Conservation (phyloP, 1,140 invertebrate species). For the Drosophila ercepeae region DNA sequence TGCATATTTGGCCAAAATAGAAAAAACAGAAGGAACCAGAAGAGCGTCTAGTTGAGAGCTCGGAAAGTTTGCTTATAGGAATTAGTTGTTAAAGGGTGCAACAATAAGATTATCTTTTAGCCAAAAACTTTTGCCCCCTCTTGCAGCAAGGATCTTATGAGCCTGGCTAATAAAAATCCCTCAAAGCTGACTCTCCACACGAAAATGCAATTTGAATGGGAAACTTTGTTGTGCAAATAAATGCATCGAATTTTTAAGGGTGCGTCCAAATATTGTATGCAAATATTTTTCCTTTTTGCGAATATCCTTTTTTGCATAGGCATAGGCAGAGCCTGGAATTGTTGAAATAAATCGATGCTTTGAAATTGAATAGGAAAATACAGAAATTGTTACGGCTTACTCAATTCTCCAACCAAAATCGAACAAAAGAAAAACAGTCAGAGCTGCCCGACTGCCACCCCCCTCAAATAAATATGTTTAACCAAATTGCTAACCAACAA, state of each 20-base stretch:
- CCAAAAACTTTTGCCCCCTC: constrained; percentile 25
- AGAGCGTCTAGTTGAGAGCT: background rate
- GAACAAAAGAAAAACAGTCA: constrained; percentile 32
- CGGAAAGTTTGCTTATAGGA: constrained; percentile 24
- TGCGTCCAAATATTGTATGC: constrained; percentile 12
- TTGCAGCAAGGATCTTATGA: constrained; percentile 16
- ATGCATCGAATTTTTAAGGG: constrained; percentile 25
- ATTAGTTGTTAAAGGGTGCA: constrained; percentile 38
- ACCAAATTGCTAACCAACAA: constrained; percentile 66
- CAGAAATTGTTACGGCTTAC: constrained; percentile 45
- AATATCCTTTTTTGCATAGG: background rate
- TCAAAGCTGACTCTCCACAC: constrained; percentile 18
- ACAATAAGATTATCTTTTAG: constrained; percentile 45
- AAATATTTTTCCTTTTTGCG: constrained; percentile 21
- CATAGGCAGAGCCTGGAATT: constrained; percentile 12
- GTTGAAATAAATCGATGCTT: constrained; percentile 43
- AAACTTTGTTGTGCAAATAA: constrained; percentile 26
- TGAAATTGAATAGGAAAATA: constrained; percentile 45
- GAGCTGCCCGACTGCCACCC: constrained; percentile 22
- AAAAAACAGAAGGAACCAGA: constrained; percentile 9
- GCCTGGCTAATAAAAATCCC: constrained; percentile 34
- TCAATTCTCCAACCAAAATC: constrained; percentile 33
- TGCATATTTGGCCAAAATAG: constrained; percentile 32
- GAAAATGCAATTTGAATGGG: constrained; percentile 34
- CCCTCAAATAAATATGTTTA: constrained; percentile 77